These are phyloP conservation scores for Castor canadensis DNA, from an alignment of 2,113 vertebrate genomes.

Conservation along the genomic window DNA sequence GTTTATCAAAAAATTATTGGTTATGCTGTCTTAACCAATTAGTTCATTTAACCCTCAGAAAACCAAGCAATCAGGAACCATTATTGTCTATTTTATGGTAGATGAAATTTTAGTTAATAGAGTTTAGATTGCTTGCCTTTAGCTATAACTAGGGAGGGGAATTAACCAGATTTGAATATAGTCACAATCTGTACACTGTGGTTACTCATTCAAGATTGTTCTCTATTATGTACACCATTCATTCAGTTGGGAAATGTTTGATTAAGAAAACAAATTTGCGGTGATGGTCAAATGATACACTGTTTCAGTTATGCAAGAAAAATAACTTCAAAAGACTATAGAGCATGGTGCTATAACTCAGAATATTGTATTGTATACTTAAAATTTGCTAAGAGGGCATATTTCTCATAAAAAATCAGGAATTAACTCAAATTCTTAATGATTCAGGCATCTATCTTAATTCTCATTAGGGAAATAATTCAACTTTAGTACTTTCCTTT, in stretches of 20 bases:
- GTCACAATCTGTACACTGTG: rapidly evolving
- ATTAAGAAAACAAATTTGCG: background rate
- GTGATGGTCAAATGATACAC: background rate
- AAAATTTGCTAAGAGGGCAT: background rate
- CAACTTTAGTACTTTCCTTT: background rate
- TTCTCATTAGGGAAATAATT: background rate
- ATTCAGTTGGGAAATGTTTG: background rate
- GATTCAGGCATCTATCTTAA: background rate
- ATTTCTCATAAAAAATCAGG: background rate
- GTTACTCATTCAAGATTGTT: background rate
- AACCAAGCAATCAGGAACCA: background rate
- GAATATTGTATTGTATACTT: background rate
- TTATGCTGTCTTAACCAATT: background rate
- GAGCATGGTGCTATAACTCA: background rate
- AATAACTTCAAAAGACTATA: background rate
- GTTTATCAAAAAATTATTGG: background rate
- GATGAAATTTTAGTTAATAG: background rate
- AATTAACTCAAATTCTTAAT: background rate
- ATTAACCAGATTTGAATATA: background rate
- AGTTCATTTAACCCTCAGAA: background rate
- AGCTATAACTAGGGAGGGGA: no score
- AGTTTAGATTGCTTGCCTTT: background rate
- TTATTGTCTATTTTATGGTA: background rate
- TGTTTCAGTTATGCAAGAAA: background rate
- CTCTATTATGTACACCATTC: background rate